Evolutionary conservation across 35 echinoderm and acorn worm species (phyloP), one percentile per base, ranked within the genome.

Genomic region (Patiria miniata): DNA sequence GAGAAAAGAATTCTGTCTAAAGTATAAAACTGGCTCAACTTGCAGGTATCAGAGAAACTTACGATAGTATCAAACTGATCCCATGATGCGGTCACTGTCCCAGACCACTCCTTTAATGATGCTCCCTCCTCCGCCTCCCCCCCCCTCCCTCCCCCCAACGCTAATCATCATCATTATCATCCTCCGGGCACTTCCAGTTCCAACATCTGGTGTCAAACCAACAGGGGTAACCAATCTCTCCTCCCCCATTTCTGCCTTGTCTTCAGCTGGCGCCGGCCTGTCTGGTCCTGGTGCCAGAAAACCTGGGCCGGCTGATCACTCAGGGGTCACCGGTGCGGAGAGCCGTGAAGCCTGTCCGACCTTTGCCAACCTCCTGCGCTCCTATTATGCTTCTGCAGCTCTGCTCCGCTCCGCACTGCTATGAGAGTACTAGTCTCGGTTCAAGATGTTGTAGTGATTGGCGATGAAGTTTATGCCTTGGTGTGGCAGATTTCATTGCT

Each of bases 161-260:
- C 4, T 47, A 26, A 73, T 73, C 65, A 73, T 73, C 26, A 73
- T 73, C 65, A 73, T 73, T 34, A 73, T 73, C 65, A 73, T 73
- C 65, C 65, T 73, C 26, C 34, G 21, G 34, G 65, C 65, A 73
- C 65, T 73, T 73, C 65, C 65, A 73, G 21, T 32, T 73, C 65
- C 65, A 73, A 73, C 65, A 73, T 73, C 65, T 73, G 65, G 65
- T 73, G 65, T 73, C 65, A 73, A 73, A 73, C 65, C 65, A 60
- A n/a, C n/a, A 47, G 65, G 65, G 65, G 65, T 73, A 73, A 73
- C 65, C 65, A 73, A 73, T 73, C 65, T 73, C 26, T 73, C 65
- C 65, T n/a, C n/a, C n/a, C n/a, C n/a, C n/a, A n/a, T n/a, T n/a
- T n/a, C 65, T 36, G 65, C 34, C 26, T 73, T 32, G 65, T 73